These are phyloP conservation scores for Chaetorhynchus papuensis DNA, from an alignment of 2,113 vertebrate species.

Conservation along the genomic window DNA sequence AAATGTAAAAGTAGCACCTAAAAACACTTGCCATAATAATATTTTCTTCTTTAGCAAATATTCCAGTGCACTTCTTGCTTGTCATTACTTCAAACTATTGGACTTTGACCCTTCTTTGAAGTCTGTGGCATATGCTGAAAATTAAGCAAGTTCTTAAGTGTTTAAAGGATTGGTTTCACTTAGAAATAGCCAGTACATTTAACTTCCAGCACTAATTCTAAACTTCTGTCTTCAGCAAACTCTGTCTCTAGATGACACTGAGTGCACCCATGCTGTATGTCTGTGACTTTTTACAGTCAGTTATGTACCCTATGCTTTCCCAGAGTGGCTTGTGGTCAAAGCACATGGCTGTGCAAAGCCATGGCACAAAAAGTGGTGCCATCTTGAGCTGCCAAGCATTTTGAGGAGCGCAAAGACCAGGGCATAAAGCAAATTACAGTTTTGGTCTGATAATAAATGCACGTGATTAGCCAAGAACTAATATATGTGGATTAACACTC, in stretches of 20 bases:
- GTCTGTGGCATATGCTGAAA: conserved; percentile 57
- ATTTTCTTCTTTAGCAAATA: conserved; percentile 6
- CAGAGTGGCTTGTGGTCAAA: background rate
- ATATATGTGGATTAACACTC: background rate
- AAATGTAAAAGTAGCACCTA: background rate
- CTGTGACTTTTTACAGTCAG: background rate
- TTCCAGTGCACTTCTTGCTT: conserved; percentile 1
- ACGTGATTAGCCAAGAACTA: background rate
- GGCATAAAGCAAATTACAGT: background rate
- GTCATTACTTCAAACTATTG: conserved; percentile 33
- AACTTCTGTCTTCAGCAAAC: conserved; percentile 41
- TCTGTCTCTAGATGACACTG: background rate
- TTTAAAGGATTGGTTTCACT: conserved; percentile 57
- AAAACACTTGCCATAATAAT: background rate
- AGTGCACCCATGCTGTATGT: background rate
- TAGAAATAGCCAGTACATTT: conserved; percentile 31
- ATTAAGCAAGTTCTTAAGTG: conserved; percentile 41
- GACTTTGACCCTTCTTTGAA: conserved; percentile 53
- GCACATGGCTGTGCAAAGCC: background rate
- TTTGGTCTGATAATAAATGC: background rate
- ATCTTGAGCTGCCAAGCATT: background rate
- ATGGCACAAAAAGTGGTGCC: background rate
- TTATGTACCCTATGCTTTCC: background rate
- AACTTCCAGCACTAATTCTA: conserved; percentile 29
- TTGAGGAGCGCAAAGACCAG: background rate